Conservation (phyloP, 1,140 invertebrate species). For the Leguminivora glycinivorella region DNA sequence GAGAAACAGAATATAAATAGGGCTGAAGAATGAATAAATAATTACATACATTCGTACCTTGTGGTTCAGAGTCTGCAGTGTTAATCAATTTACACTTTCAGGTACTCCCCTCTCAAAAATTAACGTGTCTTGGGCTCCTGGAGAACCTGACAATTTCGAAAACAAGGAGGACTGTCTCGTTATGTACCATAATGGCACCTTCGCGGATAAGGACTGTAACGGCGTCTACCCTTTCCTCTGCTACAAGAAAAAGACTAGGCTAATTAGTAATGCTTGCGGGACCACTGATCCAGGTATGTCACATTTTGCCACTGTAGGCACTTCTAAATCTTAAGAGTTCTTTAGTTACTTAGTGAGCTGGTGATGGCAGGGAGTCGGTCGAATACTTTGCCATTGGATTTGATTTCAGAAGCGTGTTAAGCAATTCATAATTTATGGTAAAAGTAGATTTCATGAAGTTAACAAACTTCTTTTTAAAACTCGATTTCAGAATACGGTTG, state of each 20-base stretch:
- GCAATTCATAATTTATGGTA: no score
- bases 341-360: no score
- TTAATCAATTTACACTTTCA: conserved; percentile 14
- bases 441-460: no score
- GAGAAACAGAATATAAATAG: no score
- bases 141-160: conserved; percentile 53
- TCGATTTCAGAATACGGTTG: no score
- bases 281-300: conserved; percentile 44
- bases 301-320: neutral
- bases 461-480: no score
- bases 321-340: neutral
- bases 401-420: no score
- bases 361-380: no score
- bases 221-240: conserved; percentile 52
- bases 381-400: no score
- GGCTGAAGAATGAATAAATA: no score
- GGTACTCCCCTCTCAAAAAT: conserved; percentile 46
- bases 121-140: conserved; percentile 48
- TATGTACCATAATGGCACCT: conserved; percentile 41
- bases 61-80: no score
- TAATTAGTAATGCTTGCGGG: conserved; percentile 39
- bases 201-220: conserved; percentile 54
- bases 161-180: conserved; percentile 52
- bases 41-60: no score
- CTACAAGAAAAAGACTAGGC: conserved; percentile 41